Base-by-base conservation (phyloP, 2,888 invertebrate species). In the Synergus japonicus region DNA sequence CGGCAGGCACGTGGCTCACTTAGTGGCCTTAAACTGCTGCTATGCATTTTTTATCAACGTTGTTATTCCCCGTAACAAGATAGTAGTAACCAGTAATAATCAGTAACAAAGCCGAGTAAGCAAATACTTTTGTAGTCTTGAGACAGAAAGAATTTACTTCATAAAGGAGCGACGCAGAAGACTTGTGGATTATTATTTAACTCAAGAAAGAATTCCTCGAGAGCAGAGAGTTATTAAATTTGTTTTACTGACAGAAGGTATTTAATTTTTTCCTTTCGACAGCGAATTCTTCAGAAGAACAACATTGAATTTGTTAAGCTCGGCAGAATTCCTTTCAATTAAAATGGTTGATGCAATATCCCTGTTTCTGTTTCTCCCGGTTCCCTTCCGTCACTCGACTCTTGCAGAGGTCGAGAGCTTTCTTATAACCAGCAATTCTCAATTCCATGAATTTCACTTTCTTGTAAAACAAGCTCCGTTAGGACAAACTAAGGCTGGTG, bases 11-110 rank as follows among this genome's bases (percentile, higher is more conserved):
- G 63, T 44, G 65, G 54, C 37, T 43, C 73, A 46, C 44, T 46
- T 60, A 18, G 37, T 76, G 65, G 63, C 22, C 69, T 77, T 58
- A 79, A 80, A 77, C 79, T 67, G 63, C 64, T 54, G 64, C 66
- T 46, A 49, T 78, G 76, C 77, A 37, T 69, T 69, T 69, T 2
- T 69, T 49, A 49, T 49, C 13, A 29, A 37, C 37, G 29, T 49
- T 69, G 13, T 37, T 37, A 15, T 49, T 29, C 29, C 49, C 29
- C 9, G 49, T 69, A 69, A 37, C 29, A 49, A 15, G 49, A 69
- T 13, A 22, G 10, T 18, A 9, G 10, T 18, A 9, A 2, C 18
- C 4, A 37, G 4, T 37, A 37, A 37, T 18, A 18, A 60, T 22
- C 12, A 22, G 12, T 60, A 60, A 12, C 12, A 22, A 12, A 60